These are phyloP conservation scores for Thelaira solivaga DNA, from an alignment of 2,888 invertebrate genomes.

Conservation along the genomic window DNA sequence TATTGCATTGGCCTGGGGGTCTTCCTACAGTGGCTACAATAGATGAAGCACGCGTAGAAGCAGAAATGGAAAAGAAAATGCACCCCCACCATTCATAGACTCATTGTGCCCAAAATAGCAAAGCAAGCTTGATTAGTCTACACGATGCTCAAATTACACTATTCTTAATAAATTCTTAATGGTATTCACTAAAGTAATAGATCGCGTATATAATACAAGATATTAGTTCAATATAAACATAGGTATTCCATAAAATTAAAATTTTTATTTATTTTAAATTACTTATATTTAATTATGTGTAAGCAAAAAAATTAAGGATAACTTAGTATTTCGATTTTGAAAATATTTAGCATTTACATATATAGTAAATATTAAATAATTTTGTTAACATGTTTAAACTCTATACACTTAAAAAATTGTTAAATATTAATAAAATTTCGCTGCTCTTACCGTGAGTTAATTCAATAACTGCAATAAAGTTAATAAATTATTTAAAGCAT, in stretches of 20 bases:
- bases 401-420: too few relatives aligned
- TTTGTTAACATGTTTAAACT: too few relatives aligned
- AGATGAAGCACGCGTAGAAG: conserved; percentile 82
- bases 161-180: conserved; percentile 13
- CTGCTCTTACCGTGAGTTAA: too few relatives aligned
- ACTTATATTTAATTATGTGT: neutral
- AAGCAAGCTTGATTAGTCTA: neutral
- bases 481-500: too few relatives aligned
- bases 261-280: neutral
- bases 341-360: too few relatives aligned
- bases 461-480: too few relatives aligned
- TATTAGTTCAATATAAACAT: conserved; percentile 37
- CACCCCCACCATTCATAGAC: conserved; percentile 79
- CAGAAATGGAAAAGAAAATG: conserved; percentile 82
- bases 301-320: too few relatives aligned
- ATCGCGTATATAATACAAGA: conserved; percentile 13
- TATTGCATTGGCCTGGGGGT: conserved; percentile 85
- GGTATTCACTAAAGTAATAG: conserved; percentile 16
- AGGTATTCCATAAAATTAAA: neutral
- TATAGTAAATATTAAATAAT: too few relatives aligned
- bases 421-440: too few relatives aligned
- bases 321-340: too few relatives aligned
- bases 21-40: conserved; percentile 86
- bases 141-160: conserved; percentile 39
- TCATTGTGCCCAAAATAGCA: conserved; percentile 60